Evolutionary conservation across 2,888 invertebrate genomes (phyloP).

Genomic region (Parascotia fuliginaria): DNA sequence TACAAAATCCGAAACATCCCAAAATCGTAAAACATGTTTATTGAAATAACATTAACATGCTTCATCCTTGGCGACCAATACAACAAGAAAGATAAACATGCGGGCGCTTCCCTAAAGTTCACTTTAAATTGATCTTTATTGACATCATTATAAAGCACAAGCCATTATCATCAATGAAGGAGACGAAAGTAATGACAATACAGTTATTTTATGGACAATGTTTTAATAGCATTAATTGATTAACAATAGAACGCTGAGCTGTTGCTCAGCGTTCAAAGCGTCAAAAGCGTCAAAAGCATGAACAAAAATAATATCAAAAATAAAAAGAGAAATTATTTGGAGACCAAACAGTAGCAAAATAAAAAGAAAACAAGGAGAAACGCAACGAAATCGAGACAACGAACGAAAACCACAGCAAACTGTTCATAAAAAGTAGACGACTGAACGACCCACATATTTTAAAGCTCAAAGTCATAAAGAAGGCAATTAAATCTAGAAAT

Average conservation of each 20-base stretch:
- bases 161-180: conserved; percentile 18
- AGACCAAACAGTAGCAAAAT: conserved; percentile 3
- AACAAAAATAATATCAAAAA: conserved; percentile 15
- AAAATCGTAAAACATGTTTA: conserved; percentile 43
- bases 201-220: conserved; percentile 30
- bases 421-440: conserved; percentile 48
- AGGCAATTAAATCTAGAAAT: conserved; percentile 40
- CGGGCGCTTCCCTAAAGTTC: conserved; percentile 43
- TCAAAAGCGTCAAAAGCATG: neutral
- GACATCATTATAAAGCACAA: conserved; percentile 22
- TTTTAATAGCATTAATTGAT: conserved; percentile 34
- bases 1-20: conserved; percentile 35
- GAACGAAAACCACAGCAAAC: conserved; percentile 47
- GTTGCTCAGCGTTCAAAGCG: conserved; percentile 3
- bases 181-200: conserved; percentile 19
- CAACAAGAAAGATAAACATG: conserved; percentile 44
- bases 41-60: conserved; percentile 50
- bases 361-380: conserved; percentile 22
- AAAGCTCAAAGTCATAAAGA: conserved; percentile 44
- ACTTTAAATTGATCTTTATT: conserved; percentile 26
- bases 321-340: conserved; percentile 16
- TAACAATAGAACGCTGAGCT: conserved; percentile 30
- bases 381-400: conserved; percentile 30
- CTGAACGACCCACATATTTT: conserved; percentile 48
- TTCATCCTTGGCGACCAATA: conserved; percentile 45